Percentiles rank a stretch among this genome's conserved stretches.
These are phyloP conservation scores for Hecatera dysodea DNA, from an alignment of 2,888 invertebrate genomes.

Conservation along the genomic window DNA sequence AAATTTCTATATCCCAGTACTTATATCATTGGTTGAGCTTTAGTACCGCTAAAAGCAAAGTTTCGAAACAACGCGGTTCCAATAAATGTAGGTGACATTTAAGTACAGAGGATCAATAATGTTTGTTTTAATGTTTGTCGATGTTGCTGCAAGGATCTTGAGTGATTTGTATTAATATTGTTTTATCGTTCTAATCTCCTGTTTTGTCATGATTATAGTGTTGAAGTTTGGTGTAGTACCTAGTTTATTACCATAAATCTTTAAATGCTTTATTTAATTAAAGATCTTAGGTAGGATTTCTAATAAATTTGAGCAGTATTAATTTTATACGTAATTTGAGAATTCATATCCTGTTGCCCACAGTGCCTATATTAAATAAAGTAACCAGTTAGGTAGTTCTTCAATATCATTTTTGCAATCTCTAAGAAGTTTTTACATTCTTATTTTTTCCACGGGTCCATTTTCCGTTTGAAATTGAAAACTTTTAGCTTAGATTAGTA, in stretches of 20 bases:
- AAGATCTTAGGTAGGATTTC: too few species aligned
- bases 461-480: too few species aligned
- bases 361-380: too few species aligned
- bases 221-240: neutral
- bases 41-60: slow-evolving; percentile 32
- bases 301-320: too few species aligned
- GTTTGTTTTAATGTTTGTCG: slow-evolving; percentile 25
- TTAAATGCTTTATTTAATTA: neutral
- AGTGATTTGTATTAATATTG: slow-evolving; percentile 10
- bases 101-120: slow-evolving; percentile 2
- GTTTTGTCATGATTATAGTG: neutral
- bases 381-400: too few species aligned
- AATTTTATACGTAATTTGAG: neutral
- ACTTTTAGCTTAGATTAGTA: too few species aligned
- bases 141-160: slow-evolving; percentile 1
- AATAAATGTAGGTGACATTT: slow-evolving; percentile 42
- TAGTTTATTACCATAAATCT: neutral
- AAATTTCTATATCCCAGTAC: slow-evolving; percentile 1
- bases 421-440: neutral
- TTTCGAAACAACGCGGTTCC: slow-evolving; percentile 30
- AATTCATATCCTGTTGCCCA: neutral
- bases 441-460: neutral
- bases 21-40: slow-evolving; percentile 13
- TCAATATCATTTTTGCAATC: neutral
- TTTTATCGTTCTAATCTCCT: slow-evolving; percentile 24